These are phyloP conservation scores for Andrena fulva DNA, from an alignment of 2,888 invertebrate genomes.

Conservation along the genomic window DNA sequence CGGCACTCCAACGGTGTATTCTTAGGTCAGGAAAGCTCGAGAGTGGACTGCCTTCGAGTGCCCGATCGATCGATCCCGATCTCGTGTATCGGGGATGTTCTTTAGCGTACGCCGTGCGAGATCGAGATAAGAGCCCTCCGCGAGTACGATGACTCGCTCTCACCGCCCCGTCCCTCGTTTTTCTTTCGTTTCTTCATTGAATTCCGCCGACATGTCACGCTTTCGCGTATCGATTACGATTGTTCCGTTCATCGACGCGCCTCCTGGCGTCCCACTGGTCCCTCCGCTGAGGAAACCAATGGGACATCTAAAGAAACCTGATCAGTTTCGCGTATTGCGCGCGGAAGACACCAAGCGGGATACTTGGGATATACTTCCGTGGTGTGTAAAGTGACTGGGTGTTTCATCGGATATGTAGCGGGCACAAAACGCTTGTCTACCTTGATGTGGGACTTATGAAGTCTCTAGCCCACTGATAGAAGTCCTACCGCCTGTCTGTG, in stretches of 20 bases:
- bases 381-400: background rate
- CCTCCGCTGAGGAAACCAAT: background rate
- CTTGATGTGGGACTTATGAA: background rate
- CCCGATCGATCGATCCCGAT: slow-evolving; percentile 80
- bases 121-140: slow-evolving; percentile 63
- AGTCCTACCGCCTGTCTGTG: background rate
- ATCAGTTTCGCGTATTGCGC: background rate
- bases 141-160: slow-evolving; percentile 68
- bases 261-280: background rate
- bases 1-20: slow-evolving; percentile 78
- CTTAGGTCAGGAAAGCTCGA: slow-evolving; percentile 81
- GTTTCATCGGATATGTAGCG: background rate
- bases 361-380: background rate
- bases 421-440: background rate
- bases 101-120: slow-evolving; percentile 50
- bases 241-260: slow-evolving; percentile 4
- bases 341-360: background rate
- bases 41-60: slow-evolving; percentile 78
- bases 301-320: background rate
- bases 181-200: slow-evolving; percentile 44
- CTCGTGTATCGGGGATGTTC: slow-evolving; percentile 60
- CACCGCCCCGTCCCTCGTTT: slow-evolving; percentile 43
- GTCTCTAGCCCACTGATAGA: background rate
- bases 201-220: slow-evolving; percentile 2
- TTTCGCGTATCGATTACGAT: background rate